Conservation (phyloP, 2,113 vertebrate genomes). For the Amblyopsis rosae region DNA sequence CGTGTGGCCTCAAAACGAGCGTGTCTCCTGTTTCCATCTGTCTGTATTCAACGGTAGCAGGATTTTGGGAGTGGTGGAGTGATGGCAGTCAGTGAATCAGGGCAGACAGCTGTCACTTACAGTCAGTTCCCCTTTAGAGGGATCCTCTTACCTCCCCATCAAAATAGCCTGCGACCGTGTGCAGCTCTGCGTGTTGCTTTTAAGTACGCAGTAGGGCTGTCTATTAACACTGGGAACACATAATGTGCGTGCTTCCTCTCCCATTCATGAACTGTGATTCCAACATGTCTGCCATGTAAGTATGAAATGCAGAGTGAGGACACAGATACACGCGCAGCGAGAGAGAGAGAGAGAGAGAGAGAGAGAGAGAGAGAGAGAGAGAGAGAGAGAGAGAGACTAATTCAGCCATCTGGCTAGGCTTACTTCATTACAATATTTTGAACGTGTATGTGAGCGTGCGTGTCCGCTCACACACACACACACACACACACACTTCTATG, state of each 20-base stretch:
- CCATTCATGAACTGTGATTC: neutral
- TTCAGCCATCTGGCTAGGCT: conserved; percentile 87
- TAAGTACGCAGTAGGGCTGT: conserved; percentile 38
- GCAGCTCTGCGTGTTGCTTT: neutral
- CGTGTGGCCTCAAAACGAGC: conserved; percentile 8
- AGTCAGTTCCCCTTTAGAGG: conserved; percentile 55
- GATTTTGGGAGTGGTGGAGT: conserved; percentile 55
- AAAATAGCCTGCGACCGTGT: conserved; percentile 49
- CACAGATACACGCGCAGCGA: neutral
- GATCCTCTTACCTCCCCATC: conserved; percentile 56
- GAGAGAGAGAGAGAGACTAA: conserved; percentile 68
- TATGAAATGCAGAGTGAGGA: no score
- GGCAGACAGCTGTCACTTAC: conserved; percentile 71
- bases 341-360: conserved; percentile 5
- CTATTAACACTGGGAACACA: conserved; percentile 1
- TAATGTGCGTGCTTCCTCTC: neutral
- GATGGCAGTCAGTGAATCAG: conserved; percentile 58
- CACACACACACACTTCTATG: conserved; percentile 67
- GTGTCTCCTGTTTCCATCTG: conserved; percentile 28
- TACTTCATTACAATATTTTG: conserved; percentile 87
- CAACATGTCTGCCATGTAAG: no score
- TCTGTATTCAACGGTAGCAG: conserved; percentile 26
- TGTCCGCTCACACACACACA: conserved; percentile 25
- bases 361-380: conserved; percentile 10
- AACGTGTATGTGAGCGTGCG: conserved; percentile 55